Conservation (phyloP, 2,888 invertebrate species). For the Halictus quadricinctus region DNA sequence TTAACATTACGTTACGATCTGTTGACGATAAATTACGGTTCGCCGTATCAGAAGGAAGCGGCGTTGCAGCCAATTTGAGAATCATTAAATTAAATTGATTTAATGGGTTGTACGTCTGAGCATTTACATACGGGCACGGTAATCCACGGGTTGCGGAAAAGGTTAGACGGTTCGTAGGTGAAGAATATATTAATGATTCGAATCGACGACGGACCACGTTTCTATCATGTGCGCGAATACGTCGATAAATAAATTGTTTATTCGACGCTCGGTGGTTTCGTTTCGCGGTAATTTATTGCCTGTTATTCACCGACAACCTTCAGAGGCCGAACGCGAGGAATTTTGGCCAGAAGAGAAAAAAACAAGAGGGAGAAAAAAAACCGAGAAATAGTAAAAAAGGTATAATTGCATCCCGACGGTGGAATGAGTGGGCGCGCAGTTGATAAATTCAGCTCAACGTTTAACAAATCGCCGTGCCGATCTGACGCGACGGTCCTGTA, state of each 20-base stretch:
- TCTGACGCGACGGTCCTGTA: constrained; percentile 25
- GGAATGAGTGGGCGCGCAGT: constrained; percentile 30
- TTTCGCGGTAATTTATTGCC: constrained; percentile 63
- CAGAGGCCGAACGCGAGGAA: constrained; percentile 62
- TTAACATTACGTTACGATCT: constrained; percentile 1
- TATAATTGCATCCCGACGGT: constrained; percentile 44
- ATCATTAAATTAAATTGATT: constrained; percentile 28
- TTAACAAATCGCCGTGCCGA: constrained; percentile 52
- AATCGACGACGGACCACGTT: constrained; percentile 5
- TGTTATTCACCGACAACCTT: constrained; percentile 68
- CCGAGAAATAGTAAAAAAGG: background rate
- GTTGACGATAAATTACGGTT: constrained; percentile 16
- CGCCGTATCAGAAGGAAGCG: background rate
- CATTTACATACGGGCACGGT: constrained; percentile 14
- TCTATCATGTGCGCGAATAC: constrained; percentile 15
- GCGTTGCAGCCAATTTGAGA: background rate
- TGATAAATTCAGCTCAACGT: constrained; percentile 50
- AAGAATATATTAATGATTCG: constrained; percentile 28
- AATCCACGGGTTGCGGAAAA: background rate
- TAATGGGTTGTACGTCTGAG: constrained; percentile 10
- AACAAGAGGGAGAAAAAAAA: background rate
- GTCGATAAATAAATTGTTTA: constrained; percentile 27
- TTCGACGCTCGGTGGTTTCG: background rate
- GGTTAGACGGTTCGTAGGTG: background rate
- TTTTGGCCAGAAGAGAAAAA: constrained; percentile 27